Evolutionary conservation across 2,888 invertebrate genomes (phyloP).

Genomic region (Scaptomyza cyrtandrae): DNA sequence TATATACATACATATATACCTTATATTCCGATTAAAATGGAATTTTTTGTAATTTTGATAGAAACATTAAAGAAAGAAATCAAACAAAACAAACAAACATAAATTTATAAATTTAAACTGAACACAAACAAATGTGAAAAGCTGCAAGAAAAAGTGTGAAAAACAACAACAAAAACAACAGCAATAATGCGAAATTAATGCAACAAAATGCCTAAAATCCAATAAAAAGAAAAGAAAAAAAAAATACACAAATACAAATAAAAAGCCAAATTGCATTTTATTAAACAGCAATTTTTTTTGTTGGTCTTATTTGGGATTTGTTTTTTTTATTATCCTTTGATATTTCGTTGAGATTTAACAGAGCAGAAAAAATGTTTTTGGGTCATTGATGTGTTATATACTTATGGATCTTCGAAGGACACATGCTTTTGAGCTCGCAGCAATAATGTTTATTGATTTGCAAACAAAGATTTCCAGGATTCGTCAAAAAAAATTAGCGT

Average conservation of each 20-base stretch:
- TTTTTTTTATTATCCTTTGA: background rate
- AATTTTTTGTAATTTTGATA: conserved; percentile 81
- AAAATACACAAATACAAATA: background rate
- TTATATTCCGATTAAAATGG: conserved; percentile 78
- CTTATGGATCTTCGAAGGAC: background rate
- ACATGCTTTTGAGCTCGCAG: background rate
- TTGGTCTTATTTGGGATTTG: background rate
- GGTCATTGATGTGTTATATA: background rate
- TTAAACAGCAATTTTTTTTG: background rate
- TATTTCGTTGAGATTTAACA: background rate
- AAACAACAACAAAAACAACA: conserved; percentile 11
- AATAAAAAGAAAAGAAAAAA: conserved; percentile 41
- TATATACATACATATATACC: conserved; percentile 67
- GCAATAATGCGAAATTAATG: conserved; percentile 25
- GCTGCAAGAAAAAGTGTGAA: conserved; percentile 53
- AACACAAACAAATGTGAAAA: conserved; percentile 40
- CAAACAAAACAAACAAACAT: conserved; percentile 19
- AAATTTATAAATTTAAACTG: conserved; percentile 26
- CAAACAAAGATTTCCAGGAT: conserved; percentile 1
- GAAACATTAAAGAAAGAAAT: conserved; percentile 72
- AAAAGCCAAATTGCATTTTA: conserved; percentile 14
- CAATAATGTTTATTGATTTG: background rate
- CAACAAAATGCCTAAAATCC: conserved; percentile 71
- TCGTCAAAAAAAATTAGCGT: background rate
- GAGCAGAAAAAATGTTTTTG: background rate